These are phyloP conservation scores for Lasioglossum albipes DNA, from an alignment of 1,140 invertebrate genomes.

Conservation along the genomic window DNA sequence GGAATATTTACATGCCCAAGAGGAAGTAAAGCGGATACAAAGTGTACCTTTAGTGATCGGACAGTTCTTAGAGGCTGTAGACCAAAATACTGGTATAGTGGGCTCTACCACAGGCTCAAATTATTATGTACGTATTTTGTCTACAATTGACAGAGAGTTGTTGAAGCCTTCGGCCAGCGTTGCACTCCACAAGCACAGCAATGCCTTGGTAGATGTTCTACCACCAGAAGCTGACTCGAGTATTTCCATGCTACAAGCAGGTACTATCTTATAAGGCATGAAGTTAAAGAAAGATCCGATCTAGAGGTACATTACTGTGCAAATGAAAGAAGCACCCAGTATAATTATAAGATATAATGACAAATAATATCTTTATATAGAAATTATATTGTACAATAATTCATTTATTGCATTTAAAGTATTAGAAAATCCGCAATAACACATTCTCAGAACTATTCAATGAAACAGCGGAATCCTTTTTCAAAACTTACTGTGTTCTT, in stretches of 20 bases:
- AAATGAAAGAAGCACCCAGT: no score
- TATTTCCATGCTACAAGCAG: slow-evolving; percentile 97
- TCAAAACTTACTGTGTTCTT: no score
- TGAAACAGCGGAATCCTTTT: no score
- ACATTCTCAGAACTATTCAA: no score
- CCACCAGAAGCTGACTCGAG: slow-evolving; percentile 99
- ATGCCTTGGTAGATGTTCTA: slow-evolving; percentile 97
- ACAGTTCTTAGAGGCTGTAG: slow-evolving; percentile 98
- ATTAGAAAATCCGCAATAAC: no score
- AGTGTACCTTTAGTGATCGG: slow-evolving; percentile 98
- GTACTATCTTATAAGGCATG: slow-evolving; percentile 75
- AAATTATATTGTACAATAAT: no score
- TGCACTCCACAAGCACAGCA: slow-evolving; percentile 98
- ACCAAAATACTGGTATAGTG: slow-evolving; percentile 97
- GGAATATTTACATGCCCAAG: slow-evolving; percentile 98
- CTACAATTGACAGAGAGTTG: slow-evolving; percentile 97
- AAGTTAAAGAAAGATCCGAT: not conserved
- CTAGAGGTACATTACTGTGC: not conserved
- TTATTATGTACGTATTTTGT: slow-evolving; percentile 98
- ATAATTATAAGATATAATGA: no score
- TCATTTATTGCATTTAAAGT: no score
- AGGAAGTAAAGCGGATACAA: slow-evolving; percentile 98
- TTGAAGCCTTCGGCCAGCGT: slow-evolving; percentile 97
- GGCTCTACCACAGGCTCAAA: slow-evolving; percentile 93
- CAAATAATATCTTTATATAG: no score